phyloP scores from a whole-genome alignment of 1,140 invertebrate genomes.

The Archegozetes longisetosus region DNA sequence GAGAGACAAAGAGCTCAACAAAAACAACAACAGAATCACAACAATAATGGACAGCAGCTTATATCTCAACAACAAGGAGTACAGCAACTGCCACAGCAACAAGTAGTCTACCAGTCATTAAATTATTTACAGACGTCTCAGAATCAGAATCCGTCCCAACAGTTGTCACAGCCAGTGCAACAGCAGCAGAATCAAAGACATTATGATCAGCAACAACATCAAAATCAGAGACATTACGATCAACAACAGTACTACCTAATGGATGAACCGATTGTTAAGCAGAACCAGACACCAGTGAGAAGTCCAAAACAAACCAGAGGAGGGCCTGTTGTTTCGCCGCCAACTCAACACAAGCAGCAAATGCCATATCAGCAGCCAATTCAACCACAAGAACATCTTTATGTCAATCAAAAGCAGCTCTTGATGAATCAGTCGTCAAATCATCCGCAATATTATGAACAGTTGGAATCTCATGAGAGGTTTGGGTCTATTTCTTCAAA shows the following conservation, averaged over 20 bases:
- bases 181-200: slow-evolving; percentile 4
- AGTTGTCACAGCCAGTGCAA: slow-evolving; percentile 10
- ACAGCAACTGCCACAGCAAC: neutral
- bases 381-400: slow-evolving; percentile 1
- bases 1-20: slow-evolving; percentile 5
- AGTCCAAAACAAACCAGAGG: neutral
- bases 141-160: slow-evolving; percentile 5
- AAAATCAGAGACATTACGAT: neutral
- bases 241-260: neutral
- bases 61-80: neutral
- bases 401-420: slow-evolving; percentile 10
- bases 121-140: neutral
- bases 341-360: neutral
- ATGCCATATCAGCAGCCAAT: neutral
- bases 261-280: neutral
- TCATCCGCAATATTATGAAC: neutral
- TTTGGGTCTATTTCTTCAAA: too few relatives aligned
- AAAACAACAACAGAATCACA: neutral
- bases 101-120: neutral
- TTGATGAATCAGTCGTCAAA: neutral
- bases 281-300: neutral
- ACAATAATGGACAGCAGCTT: neutral
- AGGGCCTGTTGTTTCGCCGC: neutral
- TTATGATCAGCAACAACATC: slow-evolving; percentile 4
- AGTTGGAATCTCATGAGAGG: neutral